phyloP scores from a whole-genome alignment of 2,888 invertebrate genomes.

The Carpatolechia fugitivella region DNA sequence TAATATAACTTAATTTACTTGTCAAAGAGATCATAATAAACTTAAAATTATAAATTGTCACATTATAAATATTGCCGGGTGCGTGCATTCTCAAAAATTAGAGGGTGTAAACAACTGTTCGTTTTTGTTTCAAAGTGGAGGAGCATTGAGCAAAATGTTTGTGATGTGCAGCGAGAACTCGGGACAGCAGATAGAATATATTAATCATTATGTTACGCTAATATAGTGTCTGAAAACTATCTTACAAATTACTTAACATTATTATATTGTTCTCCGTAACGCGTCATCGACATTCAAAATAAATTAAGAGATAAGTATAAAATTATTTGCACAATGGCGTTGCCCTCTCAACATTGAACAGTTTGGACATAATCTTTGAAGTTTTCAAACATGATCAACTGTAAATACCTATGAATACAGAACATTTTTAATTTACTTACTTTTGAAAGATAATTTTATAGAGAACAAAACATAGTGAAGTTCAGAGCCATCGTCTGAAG shows the following conservation, averaged over 20 bases:
- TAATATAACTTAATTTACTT: slow-evolving; percentile 67
- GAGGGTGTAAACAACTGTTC: slow-evolving; percentile 11
- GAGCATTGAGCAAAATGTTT: slow-evolving; percentile 38
- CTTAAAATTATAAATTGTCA: slow-evolving; percentile 69
- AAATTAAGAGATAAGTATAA: slow-evolving; percentile 67
- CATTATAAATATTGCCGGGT: slow-evolving; percentile 56
- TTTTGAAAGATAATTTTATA: too few relatives aligned
- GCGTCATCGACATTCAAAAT: slow-evolving; percentile 55
- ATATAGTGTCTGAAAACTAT: slow-evolving; percentile 62
- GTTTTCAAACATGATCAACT: slow-evolving; percentile 18
- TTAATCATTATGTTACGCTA: slow-evolving; percentile 55
- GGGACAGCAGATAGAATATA: slow-evolving; percentile 45
- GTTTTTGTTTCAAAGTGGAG: slow-evolving; percentile 3
- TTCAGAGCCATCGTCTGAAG: too few relatives aligned
- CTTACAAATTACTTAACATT: slow-evolving; percentile 76
- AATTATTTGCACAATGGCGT: slow-evolving; percentile 61
- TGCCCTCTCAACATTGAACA: slow-evolving; percentile 40
- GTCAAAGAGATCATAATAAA: slow-evolving; percentile 77
- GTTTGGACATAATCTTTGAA: slow-evolving; percentile 13
- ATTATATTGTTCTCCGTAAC: slow-evolving; percentile 55
- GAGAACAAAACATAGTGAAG: too few relatives aligned
- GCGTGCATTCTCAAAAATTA: slow-evolving; percentile 11
- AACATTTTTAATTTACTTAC: too few relatives aligned
- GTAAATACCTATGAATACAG: background rate
- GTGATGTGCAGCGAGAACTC: slow-evolving; percentile 53